Percentiles rank a stretch among this genome's conserved stretches.
Evolutionary conservation across 2,797 vertebrate species (phyloP).

Genomic region (Protonibea diacanthus): DNA sequence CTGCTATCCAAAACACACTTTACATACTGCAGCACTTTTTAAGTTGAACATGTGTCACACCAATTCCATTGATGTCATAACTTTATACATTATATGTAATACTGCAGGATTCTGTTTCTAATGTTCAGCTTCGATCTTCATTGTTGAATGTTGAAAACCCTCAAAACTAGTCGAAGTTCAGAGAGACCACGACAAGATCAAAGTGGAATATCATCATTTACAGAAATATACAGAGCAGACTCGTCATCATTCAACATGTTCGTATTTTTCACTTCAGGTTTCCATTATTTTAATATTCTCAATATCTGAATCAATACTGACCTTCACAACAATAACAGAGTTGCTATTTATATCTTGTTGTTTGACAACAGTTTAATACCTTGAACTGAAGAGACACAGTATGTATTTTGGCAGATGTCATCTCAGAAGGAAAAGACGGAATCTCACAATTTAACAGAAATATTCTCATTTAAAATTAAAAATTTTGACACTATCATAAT

Average conservation of each 20-base stretch:
- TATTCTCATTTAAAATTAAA: no score
- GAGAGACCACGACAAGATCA: no score
- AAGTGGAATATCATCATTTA: no score
- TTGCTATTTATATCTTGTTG: background rate
- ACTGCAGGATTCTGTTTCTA: background rate
- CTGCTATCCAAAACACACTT: background rate
- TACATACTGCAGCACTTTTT: background rate
- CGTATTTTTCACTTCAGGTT: background rate
- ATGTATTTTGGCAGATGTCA: background rate
- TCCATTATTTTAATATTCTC: background rate
- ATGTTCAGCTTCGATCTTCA: background rate
- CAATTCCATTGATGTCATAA: background rate
- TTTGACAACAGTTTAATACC: background rate
- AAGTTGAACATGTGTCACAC: background rate
- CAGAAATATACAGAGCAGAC: background rate
- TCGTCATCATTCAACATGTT: background rate
- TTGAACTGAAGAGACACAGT: background rate
- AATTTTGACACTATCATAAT: no score
- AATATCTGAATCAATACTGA: background rate
- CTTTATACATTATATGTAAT: no score
- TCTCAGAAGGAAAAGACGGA: background rate
- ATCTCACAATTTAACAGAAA: background rate
- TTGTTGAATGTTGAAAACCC: background rate
- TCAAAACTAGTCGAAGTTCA: background rate
- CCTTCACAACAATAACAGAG: background rate